Evolutionary conservation across 2,113 vertebrate genomes (phyloP).

Genomic region (Symphodus melops): DNA sequence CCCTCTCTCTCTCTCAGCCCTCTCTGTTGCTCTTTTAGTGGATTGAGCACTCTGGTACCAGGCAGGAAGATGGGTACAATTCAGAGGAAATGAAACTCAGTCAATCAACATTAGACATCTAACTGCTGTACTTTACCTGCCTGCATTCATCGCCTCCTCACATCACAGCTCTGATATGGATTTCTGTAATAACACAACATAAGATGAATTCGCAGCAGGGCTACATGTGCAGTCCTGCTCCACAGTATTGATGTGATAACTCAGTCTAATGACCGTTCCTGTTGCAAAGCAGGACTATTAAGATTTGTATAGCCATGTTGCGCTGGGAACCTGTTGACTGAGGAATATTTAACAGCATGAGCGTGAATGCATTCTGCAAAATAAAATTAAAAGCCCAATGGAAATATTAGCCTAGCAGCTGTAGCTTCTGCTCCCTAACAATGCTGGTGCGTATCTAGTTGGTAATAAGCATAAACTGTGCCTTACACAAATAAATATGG

Average conservation of each 20-base stretch:
- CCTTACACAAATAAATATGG: no score
- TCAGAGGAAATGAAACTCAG: slow-evolving; percentile 55
- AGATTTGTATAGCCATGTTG: slow-evolving; percentile 8
- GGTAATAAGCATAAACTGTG: no score
- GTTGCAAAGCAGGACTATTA: neutral
- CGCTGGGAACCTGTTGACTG: slow-evolving; percentile 1
- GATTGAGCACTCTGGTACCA: slow-evolving; percentile 17
- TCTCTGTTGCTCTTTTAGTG: slow-evolving; percentile 52
- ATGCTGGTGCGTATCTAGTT: no score
- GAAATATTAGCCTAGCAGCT: neutral
- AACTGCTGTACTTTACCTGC: slow-evolving; percentile 18
- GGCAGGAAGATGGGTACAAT: slow-evolving; percentile 13
- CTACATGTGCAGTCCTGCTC: neutral
- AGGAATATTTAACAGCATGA: neutral
- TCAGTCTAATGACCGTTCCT: slow-evolving; percentile 19
- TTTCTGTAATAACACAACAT: slow-evolving; percentile 42
- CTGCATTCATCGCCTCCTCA: slow-evolving; percentile 18
- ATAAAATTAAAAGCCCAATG: neutral
- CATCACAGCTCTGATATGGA: slow-evolving; percentile 37
- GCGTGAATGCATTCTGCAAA: neutral
- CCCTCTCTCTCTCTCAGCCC: neutral
- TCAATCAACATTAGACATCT: slow-evolving; percentile 38
- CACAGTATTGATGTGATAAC: slow-evolving; percentile 35
- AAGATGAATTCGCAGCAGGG: slow-evolving; percentile 25
- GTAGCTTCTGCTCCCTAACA: neutral